Conservation (phyloP, 2,888 invertebrate genomes). For the Polietes domitor region DNA sequence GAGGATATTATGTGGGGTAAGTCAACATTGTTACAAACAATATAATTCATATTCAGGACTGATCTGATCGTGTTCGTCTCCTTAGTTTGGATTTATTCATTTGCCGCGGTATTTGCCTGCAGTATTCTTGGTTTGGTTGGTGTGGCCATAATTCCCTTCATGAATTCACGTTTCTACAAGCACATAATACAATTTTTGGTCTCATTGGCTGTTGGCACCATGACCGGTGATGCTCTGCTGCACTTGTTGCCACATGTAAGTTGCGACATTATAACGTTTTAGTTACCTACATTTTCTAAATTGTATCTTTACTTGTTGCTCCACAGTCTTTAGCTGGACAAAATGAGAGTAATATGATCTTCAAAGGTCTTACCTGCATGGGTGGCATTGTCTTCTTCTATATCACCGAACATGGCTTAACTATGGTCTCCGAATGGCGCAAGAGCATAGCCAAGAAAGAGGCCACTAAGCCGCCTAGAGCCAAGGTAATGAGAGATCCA, state of each 20-base stretch:
- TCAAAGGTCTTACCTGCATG: slow-evolving; percentile 89
- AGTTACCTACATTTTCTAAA: not conserved
- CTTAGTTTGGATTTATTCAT: slow-evolving; percentile 91
- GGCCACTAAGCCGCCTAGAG: slow-evolving; percentile 83
- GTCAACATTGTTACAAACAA: slow-evolving; percentile 12
- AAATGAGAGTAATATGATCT: slow-evolving; percentile 86
- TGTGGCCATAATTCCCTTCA: slow-evolving; percentile 94
- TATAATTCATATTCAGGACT: not conserved
- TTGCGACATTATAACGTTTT: slow-evolving; percentile 20
- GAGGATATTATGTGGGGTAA: slow-evolving; percentile 75
- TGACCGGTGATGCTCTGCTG: slow-evolving; percentile 94
- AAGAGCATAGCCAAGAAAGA: slow-evolving; percentile 87
- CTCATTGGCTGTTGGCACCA: slow-evolving; percentile 94
- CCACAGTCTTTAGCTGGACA: slow-evolving; percentile 77
- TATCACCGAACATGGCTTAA: slow-evolving; percentile 91
- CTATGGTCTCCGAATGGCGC: slow-evolving; percentile 90
- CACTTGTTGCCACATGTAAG: slow-evolving; percentile 95
- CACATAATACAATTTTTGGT: slow-evolving; percentile 95
- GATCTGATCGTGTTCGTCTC: slow-evolving; percentile 27
- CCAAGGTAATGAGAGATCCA: slow-evolving; percentile 87
- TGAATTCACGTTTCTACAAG: slow-evolving; percentile 94
- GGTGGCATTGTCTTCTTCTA: slow-evolving; percentile 94
- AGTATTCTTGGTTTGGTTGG: slow-evolving; percentile 93
- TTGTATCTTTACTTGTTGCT: not conserved
- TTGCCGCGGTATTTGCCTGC: slow-evolving; percentile 90